Base-by-base conservation (phyloP, 2,113 vertebrate genomes). In the Pangasianodon hypophthalmus region DNA sequence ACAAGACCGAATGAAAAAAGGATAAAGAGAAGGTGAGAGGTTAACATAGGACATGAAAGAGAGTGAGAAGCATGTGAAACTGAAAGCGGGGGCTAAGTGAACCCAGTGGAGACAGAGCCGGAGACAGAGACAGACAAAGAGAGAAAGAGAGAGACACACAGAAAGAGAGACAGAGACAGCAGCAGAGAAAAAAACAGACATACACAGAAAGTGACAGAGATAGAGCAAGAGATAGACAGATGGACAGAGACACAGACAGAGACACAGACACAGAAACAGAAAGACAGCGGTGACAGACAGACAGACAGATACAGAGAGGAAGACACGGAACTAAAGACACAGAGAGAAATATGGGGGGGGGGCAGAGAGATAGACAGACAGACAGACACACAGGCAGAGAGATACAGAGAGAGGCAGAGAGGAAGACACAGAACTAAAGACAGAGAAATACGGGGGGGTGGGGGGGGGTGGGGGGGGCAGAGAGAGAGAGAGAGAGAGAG, bases 211-310 rank as follows among this genome's bases (percentile, higher is more conserved):
- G 41, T 21, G 8, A 44, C 6, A 75, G 37, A 46, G 87, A 88
- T 88, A 92, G 86, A 88, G 50, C 71, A 41, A 84, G 50, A 56
- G 83, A 81, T 21, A 26, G 62, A 19, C 3, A 67, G 26, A 67
- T 0, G n/a, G n/a, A 91, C 88, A 88, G 87, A 92, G 84, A 46
- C 19, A 48, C 21, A 77, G 44, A 44, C 2, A 75, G 37, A 46
- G 86, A 92, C 84, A 46, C 19, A 48, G 44, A 77, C 21, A 44
- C 2, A 75, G 37, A 46, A 84, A 32, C 41, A 29, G 62, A 19
- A 75, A 81, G 91, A 85, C 11, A 54, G 52, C 37, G 37, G 37
- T 1, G 37, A 54, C 1, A 21, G 4, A 58, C 21, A 77, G 2
- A 77, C 8, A 77, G 86, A 89, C 41, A 80, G 60, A 87, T 50